Evolutionary conservation across 2,888 invertebrate genomes (phyloP).

Genomic region (Brachynemurus nebulosus): DNA sequence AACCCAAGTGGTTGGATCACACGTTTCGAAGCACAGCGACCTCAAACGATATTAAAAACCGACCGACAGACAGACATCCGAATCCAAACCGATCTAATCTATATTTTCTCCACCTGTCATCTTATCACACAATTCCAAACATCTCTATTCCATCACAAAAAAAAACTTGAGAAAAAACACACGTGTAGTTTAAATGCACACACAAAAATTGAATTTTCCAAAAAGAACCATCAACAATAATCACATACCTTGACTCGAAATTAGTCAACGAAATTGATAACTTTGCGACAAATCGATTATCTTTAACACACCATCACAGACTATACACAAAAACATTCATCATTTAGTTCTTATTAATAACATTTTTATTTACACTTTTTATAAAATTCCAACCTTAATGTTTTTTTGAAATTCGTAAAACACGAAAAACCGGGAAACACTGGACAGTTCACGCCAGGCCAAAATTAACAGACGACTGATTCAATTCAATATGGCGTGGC

Average conservation of each 20-base stretch:
- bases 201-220: conserved; percentile 29
- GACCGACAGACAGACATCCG: background rate
- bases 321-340: conserved; percentile 8
- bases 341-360: no score
- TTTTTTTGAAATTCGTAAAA: no score
- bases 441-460: conserved; percentile 34
- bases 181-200: no score
- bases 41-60: background rate
- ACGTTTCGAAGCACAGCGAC: conserved; percentile 17
- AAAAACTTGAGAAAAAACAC: no score
- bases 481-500: conserved; percentile 44
- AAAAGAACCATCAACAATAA: conserved; percentile 21
- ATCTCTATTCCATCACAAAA: no score
- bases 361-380: no score
- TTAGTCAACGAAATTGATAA: conserved; percentile 37
- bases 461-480: conserved; percentile 43
- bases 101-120: background rate
- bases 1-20: no score
- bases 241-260: conserved; percentile 36
- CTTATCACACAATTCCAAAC: background rate
- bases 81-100: no score
- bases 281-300: conserved; percentile 41
- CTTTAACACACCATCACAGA: conserved; percentile 20
- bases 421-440: conserved; percentile 2
- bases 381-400: no score